Base-by-base conservation (phyloP, 2,888 invertebrate genomes). In the Drosophila monieri region DNA sequence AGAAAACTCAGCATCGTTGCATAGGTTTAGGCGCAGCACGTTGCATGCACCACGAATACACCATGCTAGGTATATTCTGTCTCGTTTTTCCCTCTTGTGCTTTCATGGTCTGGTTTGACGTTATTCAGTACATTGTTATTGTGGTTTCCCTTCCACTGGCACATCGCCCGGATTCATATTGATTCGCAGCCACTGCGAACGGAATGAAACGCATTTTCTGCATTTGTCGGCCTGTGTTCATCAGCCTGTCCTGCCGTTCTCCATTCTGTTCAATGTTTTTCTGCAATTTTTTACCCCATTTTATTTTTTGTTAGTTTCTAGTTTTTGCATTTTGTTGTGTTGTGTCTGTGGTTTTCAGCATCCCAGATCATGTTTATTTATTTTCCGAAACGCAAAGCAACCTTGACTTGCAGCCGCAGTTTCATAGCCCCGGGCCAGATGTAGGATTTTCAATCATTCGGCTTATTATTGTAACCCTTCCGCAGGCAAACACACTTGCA, bases 131-230 rank as follows among this genome's bases (percentile, higher is more conserved):
- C 62, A 73, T 64, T 81, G 59, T 73, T 59, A 57, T 57, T 46
- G 47, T 66, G 44, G 43, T 39, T 51, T 59, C 43, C 51, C 57
- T 15, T 8, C 49, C 48, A 55, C 66, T 58, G 61, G 43, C 52
- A 71, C 54, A 44, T 65, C 60, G 64, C 25, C 70, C 66, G 66
- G 57, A 27, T 80, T 72, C 69, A 55, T 85, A 81, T 81, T 87
- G 80, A 81, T 81, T 81, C 72, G 87, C 80, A 72, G 75, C 58
- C 48, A 18, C 77, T 49, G 51, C 60, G 35, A 67, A 43, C 62
- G 35, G 64, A 43, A 60, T 66, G 57, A 49, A 67, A 79, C 85
- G 84, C 75, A 84, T 68, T 77, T 77, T 69, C 49, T 59, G 68
- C 68, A 85, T 81, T 78, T 79, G 73, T 77, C 67, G 69, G 68